These are phyloP conservation scores for Hemibagrus wyckioides DNA, from an alignment of 2,113 vertebrate species.

Conservation along the genomic window DNA sequence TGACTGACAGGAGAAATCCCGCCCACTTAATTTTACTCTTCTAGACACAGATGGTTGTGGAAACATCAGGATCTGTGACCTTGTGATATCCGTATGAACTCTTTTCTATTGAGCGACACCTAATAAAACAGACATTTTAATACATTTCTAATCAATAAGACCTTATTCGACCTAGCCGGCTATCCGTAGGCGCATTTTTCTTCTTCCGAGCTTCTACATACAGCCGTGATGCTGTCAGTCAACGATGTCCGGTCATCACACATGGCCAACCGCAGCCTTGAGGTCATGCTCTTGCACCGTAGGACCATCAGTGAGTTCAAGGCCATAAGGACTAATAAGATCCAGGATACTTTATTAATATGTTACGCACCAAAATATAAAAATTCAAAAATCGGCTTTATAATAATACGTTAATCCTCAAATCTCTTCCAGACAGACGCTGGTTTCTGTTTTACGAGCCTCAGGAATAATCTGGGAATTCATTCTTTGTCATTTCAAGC, in stretches of 20 bases:
- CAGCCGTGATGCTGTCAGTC: slow-evolving; percentile 9
- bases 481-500: slow-evolving; percentile 66
- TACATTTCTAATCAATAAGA: background rate
- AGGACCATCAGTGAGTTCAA: slow-evolving; percentile 67
- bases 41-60: background rate
- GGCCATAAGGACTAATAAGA: slow-evolving; percentile 75
- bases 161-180: background rate
- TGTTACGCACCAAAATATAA: slow-evolving; percentile 73
- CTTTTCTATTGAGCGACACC: background rate
- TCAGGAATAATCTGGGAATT: slow-evolving; percentile 72
- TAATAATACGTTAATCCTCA: slow-evolving; percentile 72
- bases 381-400: slow-evolving; percentile 69
- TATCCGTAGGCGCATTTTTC: background rate
- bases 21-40: background rate
- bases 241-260: slow-evolving; percentile 19
- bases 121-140: background rate
- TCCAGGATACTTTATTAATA: slow-evolving; percentile 71
- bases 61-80: background rate
- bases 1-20: background rate
- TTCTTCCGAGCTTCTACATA: background rate
- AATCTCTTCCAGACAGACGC: slow-evolving; percentile 71
- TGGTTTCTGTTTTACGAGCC: slow-evolving; percentile 69
- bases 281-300: slow-evolving; percentile 48
- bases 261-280: slow-evolving; percentile 66
- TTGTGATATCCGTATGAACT: background rate